phyloP scores from a whole-genome alignment of 2,888 invertebrate genomes.

The Hybos culiciformis region DNA sequence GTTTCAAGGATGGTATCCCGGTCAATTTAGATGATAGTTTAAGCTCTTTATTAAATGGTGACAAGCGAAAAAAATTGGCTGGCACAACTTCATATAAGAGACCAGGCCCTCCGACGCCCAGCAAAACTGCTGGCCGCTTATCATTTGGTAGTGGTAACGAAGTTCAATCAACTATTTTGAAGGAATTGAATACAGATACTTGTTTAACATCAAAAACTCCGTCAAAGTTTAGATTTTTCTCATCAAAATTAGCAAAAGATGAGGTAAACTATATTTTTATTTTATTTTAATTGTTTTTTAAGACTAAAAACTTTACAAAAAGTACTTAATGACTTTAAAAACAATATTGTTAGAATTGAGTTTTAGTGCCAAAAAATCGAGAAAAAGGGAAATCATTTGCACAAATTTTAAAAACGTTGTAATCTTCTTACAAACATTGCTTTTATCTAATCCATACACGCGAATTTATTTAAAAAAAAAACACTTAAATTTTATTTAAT shows the following conservation, averaged over 20 bases:
- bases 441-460: too few species aligned
- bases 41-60: slow-evolving; percentile 32
- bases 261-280: too few species aligned
- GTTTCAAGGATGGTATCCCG: slow-evolving; percentile 22
- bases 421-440: too few species aligned
- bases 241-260: slow-evolving; percentile 34
- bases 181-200: slow-evolving; percentile 37
- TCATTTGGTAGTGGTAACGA: slow-evolving; percentile 40
- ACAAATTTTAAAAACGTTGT: too few species aligned
- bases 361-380: too few species aligned
- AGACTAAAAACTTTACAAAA: too few species aligned
- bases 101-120: slow-evolving; percentile 77
- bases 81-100: slow-evolving; percentile 63
- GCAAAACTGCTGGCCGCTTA: slow-evolving; percentile 62
- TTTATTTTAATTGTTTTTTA: too few species aligned
- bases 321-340: too few species aligned
- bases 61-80: slow-evolving; percentile 39
- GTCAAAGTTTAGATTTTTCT: slow-evolving; percentile 47
- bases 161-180: slow-evolving; percentile 42
- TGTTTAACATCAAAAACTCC: slow-evolving; percentile 44
- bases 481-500: too few species aligned
- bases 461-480: too few species aligned
- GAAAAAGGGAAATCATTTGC: too few species aligned
- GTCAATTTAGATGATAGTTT: slow-evolving; percentile 29
- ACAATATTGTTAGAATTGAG: too few species aligned